Base-by-base conservation (phyloP, 2,113 vertebrate genomes). In the Pipra filicauda region DNA sequence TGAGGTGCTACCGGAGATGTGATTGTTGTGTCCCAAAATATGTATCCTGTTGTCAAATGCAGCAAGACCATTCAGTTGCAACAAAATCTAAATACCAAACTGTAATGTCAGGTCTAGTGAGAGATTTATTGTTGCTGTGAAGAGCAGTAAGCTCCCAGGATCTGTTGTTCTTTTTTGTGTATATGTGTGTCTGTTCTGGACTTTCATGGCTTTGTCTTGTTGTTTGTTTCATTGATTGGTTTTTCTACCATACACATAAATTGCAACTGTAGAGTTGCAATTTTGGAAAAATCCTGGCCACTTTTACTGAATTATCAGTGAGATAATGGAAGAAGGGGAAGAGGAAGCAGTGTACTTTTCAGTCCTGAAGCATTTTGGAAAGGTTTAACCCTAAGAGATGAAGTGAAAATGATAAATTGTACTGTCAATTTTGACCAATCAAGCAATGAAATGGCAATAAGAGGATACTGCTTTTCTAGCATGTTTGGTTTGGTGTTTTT, bases 351-450 rank as follows among this genome's bases (percentile, higher is more conserved):
- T 81, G 80, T 83, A 72, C 59, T 88, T 76, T 81, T 24, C 28
- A 93, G 66, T 89, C 28, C 74, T 89, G 86, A 48, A 95, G 88
- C 46, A 27, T 85, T 95, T 93, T 89, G 93, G 90, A 71, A 96
- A 96, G 83, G 89, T 97, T 96, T 96, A 92, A 95, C 82, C 86
- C 62, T 72, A 95, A 61, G 43, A 92, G 83, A 89, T 95, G 92
- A 97, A 93, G 88, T 90, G 96, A 89, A 92, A 31, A 97, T 98
- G 97, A 97, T 96, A 87, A 93, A 98, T 97, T 28, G 7, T 64
- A 49, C 80, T 97, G 95, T 95, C 96, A 94, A 69, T 97, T 90
- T 92, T 95, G 93, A 92, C 89, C 95, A 97, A 91, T 95, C 93
- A 95, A 97, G 89, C 95, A 96, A 28, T 93, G 51, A 87, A 96